phyloP scores from a whole-genome alignment of 2,113 vertebrate species.

The Cyphomyrus discorhynchus region DNA sequence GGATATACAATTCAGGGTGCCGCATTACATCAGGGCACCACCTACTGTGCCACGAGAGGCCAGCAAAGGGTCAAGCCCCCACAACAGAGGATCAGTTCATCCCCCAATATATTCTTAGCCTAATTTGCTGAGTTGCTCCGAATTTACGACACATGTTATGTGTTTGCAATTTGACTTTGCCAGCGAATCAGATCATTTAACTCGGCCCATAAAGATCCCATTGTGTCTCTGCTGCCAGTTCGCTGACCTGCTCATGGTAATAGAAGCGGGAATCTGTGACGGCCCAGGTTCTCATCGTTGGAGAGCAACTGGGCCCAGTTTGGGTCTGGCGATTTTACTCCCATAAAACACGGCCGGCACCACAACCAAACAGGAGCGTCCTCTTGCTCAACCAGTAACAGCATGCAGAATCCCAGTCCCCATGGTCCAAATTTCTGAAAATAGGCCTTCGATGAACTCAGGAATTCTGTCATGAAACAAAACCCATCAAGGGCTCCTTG shows the following conservation, averaged over 20 bases:
- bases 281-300: neutral
- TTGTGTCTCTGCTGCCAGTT: neutral
- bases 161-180: neutral
- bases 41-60: constrained; percentile 26
- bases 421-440: constrained; percentile 53
- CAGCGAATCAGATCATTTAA: neutral
- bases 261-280: neutral
- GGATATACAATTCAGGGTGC: constrained; percentile 44
- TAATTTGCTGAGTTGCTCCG: neutral
- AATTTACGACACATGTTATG: constrained; percentile 4
- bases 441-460: constrained; percentile 55
- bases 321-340: neutral
- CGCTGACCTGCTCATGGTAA: neutral
- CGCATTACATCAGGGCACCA: constrained; percentile 18
- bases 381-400: constrained; percentile 54
- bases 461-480: constrained; percentile 45
- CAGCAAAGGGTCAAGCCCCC: neutral
- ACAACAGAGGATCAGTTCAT: neutral
- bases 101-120: neutral
- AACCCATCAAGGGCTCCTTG: constrained; percentile 40
- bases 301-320: neutral
- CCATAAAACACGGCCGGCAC: constrained; percentile 37
- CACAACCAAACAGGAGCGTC: constrained; percentile 41
- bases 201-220: neutral
- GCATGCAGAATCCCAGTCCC: constrained; percentile 57